Percentiles rank a stretch among this genome's conserved stretches.
Evolutionary conservation across 2,888 invertebrate genomes (phyloP).

Genomic region (Agrotis exclamationis): DNA sequence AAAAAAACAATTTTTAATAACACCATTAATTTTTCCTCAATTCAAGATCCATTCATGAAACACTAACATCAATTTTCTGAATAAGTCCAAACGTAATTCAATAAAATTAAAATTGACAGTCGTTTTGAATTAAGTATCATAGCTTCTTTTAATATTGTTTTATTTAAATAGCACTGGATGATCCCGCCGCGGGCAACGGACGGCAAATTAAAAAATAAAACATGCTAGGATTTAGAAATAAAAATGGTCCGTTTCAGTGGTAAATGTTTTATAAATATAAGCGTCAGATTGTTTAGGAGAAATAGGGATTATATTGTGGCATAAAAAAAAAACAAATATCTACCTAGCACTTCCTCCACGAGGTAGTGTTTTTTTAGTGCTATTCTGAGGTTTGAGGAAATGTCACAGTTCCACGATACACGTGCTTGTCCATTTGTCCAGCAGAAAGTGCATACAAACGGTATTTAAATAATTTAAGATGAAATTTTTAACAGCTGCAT

Average conservation of each 20-base stretch:
- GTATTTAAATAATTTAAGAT: no score
- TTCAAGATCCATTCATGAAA: slow-evolving; percentile 1
- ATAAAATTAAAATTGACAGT: slow-evolving; percentile 32
- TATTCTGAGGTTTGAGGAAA: not conserved
- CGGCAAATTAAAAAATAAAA: slow-evolving; percentile 65
- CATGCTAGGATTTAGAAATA: slow-evolving; percentile 33
- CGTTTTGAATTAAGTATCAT: slow-evolving; percentile 40
- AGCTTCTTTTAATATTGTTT: slow-evolving; percentile 43
- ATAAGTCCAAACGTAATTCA: slow-evolving; percentile 21
- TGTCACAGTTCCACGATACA: not conserved
- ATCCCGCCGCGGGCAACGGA: slow-evolving; percentile 47
- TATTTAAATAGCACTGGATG: slow-evolving; percentile 50
- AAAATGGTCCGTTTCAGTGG: slow-evolving; percentile 26
- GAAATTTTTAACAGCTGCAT: no score
- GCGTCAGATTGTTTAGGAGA: slow-evolving; percentile 21
- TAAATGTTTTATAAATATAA: slow-evolving; percentile 38
- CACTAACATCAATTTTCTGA: slow-evolving; percentile 1
- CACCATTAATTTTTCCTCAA: not conserved
- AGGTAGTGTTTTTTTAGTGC: not conserved
- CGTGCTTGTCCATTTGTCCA: not conserved
- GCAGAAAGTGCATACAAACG: no score
- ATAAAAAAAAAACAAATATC: no score
- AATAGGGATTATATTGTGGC: slow-evolving; percentile 1
- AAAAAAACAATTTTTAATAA: no score
- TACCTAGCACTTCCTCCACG: not conserved